A percentile compares a stretch with the other conserved stretches of the same genome.
Conservation (phyloP, 2,113 vertebrate genomes). For the Noturus placidus region DNA sequence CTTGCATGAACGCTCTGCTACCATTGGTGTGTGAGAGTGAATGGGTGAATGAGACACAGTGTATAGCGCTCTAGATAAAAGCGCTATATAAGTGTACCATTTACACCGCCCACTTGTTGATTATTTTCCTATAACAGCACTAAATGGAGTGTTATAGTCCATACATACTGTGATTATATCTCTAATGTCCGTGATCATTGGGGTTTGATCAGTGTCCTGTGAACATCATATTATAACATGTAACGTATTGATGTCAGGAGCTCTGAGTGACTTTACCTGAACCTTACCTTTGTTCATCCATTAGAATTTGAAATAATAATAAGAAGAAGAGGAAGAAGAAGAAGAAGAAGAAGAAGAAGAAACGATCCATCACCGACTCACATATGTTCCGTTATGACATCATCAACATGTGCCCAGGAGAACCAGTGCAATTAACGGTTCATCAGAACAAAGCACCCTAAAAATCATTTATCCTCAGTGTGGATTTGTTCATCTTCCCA, state of each 20-base stretch:
- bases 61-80: no score
- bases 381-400: slow-evolving; percentile 56
- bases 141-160: not conserved
- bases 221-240: not conserved
- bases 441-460: slow-evolving; percentile 65
- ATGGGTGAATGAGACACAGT: no score
- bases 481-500: slow-evolving; percentile 55
- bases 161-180: no score
- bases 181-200: not conserved
- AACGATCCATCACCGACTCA: not conserved
- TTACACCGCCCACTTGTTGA: not conserved
- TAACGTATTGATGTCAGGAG: not conserved
- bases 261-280: not conserved
- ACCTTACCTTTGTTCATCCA: not conserved
- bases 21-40: no score
- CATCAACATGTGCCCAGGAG: slow-evolving; percentile 60
- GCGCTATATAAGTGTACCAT: no score
- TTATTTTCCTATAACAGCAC: not conserved
- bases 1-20: no score
- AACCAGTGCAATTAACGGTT: slow-evolving; percentile 63
- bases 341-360: not conserved
- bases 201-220: not conserved
- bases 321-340: no score
- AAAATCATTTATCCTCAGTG: slow-evolving; percentile 46
- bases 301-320: not conserved